Evolutionary conservation across 1,140 invertebrate species (phyloP).

Genomic region (Lethrus apterus): DNA sequence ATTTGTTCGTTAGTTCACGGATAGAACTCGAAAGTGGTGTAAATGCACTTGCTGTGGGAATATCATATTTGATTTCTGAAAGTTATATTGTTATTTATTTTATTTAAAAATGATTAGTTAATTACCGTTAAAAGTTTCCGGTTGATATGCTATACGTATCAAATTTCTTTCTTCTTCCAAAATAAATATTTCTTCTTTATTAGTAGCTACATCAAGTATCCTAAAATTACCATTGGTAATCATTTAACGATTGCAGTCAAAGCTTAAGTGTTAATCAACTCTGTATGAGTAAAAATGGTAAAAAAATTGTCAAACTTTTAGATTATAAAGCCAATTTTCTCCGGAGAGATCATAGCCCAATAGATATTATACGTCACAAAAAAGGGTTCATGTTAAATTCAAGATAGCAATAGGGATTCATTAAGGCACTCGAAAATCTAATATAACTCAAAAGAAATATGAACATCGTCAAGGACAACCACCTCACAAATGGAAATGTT

Average conservation of each 20-base stretch:
- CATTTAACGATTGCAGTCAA: too few species aligned
- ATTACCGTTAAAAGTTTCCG: slow-evolving; percentile 42
- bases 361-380: too few species aligned
- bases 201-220: slow-evolving; percentile 54
- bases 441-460: too few species aligned
- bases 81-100: not conserved
- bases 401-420: not conserved
- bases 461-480: too few species aligned
- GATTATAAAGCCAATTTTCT: too few species aligned
- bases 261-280: too few species aligned
- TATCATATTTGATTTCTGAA: slow-evolving; percentile 3
- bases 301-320: too few species aligned
- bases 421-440: too few species aligned
- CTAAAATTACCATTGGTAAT: too few species aligned
- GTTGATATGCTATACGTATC: slow-evolving; percentile 53
- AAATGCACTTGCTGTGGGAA: slow-evolving; percentile 24
- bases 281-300: too few species aligned
- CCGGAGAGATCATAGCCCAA: too few species aligned
- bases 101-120: slow-evolving; percentile 26
- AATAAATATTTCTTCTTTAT: slow-evolving; percentile 72
- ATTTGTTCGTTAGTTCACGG: slow-evolving; percentile 31
- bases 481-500: too few species aligned
- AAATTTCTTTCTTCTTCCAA: slow-evolving; percentile 61
- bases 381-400: slow-evolving; percentile 17
- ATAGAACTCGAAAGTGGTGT: slow-evolving; percentile 28